Evolutionary conservation across 37 sponge, comb jelly and placozoan genomes (phyloP), one percentile per base, ranked within the genome.

Genomic region (Agelas oroides): DNA sequence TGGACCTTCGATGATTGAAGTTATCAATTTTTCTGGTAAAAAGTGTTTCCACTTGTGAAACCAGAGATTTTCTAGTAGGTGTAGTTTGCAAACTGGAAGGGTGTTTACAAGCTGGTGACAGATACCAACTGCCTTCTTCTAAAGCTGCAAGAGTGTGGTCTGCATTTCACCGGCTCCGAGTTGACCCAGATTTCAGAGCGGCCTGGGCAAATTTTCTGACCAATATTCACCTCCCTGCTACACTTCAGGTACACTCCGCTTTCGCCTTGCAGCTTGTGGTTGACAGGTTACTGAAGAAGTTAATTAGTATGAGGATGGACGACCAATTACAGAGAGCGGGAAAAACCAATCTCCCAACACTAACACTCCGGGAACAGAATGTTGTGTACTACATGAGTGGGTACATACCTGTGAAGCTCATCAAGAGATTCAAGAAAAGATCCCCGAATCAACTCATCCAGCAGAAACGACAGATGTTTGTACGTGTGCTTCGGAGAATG

Each of bases 21-120:
- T n/a, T n/a, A n/a, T n/a, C n/a, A n/a, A n/a, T n/a, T n/a, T n/a
- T n/a, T n/a, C n/a, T n/a, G n/a, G n/a, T n/a, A n/a, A n/a, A n/a
- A n/a, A n/a, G n/a, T n/a, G n/a, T n/a, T n/a, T n/a, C n/a, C n/a
- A n/a, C n/a, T n/a, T n/a, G n/a, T n/a, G n/a, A n/a, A n/a, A n/a
- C n/a, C n/a, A 64, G 65, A 64, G 16, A 15, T 64, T 64, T n/a
- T 21, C 16, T n/a, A 21, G n/a, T 21, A 23, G 25, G 11, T 16
- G 11, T 64, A 15, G 11, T n/a, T 21, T 64, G 25, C 20, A n/a
- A n/a, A n/a, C n/a, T n/a, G n/a, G n/a, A n/a, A n/a, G n/a, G 25
- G n/a, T 64, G 65, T 23, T 64, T 64, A 64, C 65, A n/a, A n/a
- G n/a, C 65, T 64, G 73, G n/a, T n/a, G n/a, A n/a, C n/a, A n/a